Percentiles rank a stretch among this genome's conserved stretches.
phyloP scores from a whole-genome alignment of 1,140 invertebrate genomes.

The Cherax destructor region DNA sequence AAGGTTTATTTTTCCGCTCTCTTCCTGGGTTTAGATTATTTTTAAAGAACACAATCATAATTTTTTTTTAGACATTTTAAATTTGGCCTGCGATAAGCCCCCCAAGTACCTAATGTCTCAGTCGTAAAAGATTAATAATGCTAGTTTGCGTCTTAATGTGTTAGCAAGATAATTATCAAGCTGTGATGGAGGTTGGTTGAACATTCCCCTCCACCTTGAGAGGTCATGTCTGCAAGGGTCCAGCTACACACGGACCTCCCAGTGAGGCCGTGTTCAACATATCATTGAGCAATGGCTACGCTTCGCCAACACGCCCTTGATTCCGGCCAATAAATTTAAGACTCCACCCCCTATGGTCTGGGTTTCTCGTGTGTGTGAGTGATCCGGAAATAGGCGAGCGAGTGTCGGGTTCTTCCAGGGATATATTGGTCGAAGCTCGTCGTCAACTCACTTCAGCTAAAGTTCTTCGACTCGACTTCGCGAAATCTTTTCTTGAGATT shows the following conservation, averaged over 20 bases:
- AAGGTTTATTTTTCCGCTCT: too few relatives aligned
- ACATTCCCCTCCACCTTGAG: not conserved
- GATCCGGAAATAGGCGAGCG: not conserved
- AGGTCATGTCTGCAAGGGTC: not conserved
- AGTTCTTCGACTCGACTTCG: too few relatives aligned
- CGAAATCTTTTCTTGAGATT: too few relatives aligned
- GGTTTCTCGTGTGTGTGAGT: not conserved
- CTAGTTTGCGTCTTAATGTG: not conserved
- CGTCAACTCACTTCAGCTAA: too few relatives aligned
- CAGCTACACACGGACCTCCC: not conserved
- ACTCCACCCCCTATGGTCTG: not conserved
- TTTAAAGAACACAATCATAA: too few relatives aligned
- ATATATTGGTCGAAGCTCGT: too few relatives aligned
- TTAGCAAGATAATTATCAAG: too few relatives aligned
- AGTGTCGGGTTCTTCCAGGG: too few relatives aligned
- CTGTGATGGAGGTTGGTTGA: not conserved
- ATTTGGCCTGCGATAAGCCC: too few relatives aligned
- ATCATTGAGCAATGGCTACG: conserved; percentile 22
- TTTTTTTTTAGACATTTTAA: too few relatives aligned
- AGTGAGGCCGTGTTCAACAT: not conserved
- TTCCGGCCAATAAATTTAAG: conserved; percentile 31
- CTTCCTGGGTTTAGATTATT: too few relatives aligned
- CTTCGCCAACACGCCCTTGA: conserved; percentile 34
- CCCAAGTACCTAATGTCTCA: too few relatives aligned
- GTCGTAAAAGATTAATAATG: not conserved